Conservation (phyloP, 2,888 invertebrate species). For the Aphidoletes aphidimyza region DNA sequence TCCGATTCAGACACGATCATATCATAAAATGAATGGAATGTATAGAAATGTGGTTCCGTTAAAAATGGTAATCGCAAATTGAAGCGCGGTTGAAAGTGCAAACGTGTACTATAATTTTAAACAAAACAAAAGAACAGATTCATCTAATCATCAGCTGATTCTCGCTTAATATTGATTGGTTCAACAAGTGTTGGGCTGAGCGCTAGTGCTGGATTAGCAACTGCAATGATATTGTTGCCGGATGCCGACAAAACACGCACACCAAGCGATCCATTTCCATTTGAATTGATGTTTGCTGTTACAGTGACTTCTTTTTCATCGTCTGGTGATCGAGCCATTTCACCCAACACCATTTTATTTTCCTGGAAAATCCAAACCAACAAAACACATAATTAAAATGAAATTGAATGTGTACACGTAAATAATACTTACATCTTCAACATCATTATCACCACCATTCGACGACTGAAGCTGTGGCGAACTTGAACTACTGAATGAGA, state of each 20-base stretch:
- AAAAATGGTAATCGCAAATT: too few species aligned
- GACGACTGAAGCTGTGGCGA: conserved; percentile 70
- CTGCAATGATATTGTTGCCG: conserved; percentile 88
- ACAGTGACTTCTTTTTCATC: not conserved
- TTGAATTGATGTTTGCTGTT: conserved; percentile 12
- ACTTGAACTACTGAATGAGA: conserved; percentile 81
- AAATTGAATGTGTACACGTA: not conserved
- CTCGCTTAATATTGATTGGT: conserved; percentile 63
- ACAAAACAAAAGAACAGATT: not conserved
- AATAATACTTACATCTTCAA: conserved; percentile 25
- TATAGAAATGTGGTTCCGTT: too few species aligned
- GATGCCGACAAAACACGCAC: conserved; percentile 85
- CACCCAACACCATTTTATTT: not conserved
- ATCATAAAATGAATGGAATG: too few species aligned
- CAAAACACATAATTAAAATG: not conserved
- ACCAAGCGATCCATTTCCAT: conserved; percentile 60
- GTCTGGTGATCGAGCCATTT: not conserved
- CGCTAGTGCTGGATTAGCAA: conserved; percentile 85
- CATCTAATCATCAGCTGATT: conserved; percentile 62
- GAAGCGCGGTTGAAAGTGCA: too few species aligned
- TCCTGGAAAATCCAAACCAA: not conserved
- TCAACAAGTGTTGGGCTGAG: conserved; percentile 69
- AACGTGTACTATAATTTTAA: too few species aligned
- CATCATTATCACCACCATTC: conserved; percentile 53
- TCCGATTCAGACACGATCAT: too few species aligned